Base-by-base conservation (phyloP, 2,113 vertebrate species). In the Ceyx margarethae region DNA sequence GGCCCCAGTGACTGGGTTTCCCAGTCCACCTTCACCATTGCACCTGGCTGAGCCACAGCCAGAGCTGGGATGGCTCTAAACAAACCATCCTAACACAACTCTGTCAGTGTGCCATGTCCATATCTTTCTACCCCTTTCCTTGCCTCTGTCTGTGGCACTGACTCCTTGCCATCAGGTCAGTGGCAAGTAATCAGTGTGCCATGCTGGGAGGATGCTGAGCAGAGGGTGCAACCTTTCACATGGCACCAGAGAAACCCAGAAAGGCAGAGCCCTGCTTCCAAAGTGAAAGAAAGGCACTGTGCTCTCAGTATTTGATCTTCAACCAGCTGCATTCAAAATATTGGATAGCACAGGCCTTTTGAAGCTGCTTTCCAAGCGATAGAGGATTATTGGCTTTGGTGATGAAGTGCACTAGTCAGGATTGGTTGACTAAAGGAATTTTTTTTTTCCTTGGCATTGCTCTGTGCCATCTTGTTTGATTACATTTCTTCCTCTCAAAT, bases 401-500 rank as follows among this genome's bases (percentile, higher is more conserved):
- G 74, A 85, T 71, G 91, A 75, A 94, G 72, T 57, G 48, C 54
- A 69, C 56, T 46, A 83, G 51, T 91, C 74, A 76, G 75, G 69
- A 92, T 40, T 79, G 77, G 69, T 75, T 91, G 80, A 94, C 2
- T 15, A 78, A 72, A 95, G 62, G 88, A 80, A 87, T 81, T 31
- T 72, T 62, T 95, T 93, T 66, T 56, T 54, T 17, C 61, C 83
- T 85, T 48, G 77, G 58, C 69, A 87, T 91, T 95, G 75, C 84
- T 94, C 48, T 60, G 79, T 91, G 79, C 61, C 83, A 73, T 90
- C 90, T 95, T 91, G 81, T 93, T 96, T 94, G 86, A 88, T 87
- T 92, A 89, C 56, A 74, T 76, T 92, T 54, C 75, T 95, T 95
- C 77, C 76, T 79, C 82, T 94, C 56, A 53, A 85, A 18, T 56